Percentiles rank a stretch among this genome's conserved stretches.
These are phyloP conservation scores for Prionailurus viverrinus DNA, from an alignment of 2,113 vertebrate genomes.

Conservation along the genomic window DNA sequence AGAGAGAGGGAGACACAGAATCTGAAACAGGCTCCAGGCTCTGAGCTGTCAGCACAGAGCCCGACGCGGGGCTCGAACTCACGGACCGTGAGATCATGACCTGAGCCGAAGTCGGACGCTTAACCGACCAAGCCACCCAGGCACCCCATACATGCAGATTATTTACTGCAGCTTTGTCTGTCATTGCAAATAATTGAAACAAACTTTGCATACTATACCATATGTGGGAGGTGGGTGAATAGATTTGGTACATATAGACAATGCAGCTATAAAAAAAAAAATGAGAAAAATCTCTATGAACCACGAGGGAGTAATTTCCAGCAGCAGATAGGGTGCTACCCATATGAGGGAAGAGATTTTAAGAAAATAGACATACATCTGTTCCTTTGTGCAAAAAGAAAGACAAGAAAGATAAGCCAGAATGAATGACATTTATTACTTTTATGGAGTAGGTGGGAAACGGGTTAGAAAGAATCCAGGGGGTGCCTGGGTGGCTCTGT, in stretches of 20 bases:
- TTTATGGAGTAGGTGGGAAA: background rate
- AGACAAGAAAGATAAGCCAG: background rate
- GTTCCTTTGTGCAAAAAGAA: background rate
- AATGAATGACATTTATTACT: background rate
- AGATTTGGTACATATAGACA: background rate
- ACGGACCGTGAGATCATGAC: rapidly evolving
- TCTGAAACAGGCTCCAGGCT: no score
- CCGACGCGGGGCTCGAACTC: no score
- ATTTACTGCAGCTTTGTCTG: background rate
- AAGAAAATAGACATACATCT: background rate
- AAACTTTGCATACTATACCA: background rate
- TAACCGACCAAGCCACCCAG: no score
- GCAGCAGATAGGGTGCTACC: background rate
- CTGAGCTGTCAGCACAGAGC: no score
- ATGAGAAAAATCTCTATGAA: background rate
- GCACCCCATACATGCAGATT: background rate
- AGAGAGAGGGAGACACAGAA: no score
- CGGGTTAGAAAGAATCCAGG: background rate
- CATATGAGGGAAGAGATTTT: background rate
- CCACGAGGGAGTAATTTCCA: background rate
- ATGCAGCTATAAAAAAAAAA: background rate
- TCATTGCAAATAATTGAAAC: background rate
- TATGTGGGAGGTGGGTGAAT: background rate
- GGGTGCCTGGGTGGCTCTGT: no score
- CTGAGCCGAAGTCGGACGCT: no score